Evolutionary conservation across 2,797 vertebrate species (phyloP).

Genomic region (Nannoperca australis): DNA sequence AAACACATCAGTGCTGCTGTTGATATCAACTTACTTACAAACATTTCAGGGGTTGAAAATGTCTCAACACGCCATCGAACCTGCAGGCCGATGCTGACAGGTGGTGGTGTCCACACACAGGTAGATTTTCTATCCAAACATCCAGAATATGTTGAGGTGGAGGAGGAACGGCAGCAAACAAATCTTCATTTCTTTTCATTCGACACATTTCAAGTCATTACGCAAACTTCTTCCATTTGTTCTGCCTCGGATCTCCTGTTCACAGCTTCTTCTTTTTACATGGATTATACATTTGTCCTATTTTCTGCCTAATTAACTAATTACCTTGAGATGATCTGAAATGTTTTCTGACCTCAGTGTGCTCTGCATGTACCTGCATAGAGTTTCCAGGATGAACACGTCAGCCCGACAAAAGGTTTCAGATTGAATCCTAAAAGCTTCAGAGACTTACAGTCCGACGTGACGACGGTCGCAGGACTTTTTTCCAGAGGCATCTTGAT

Average conservation of each 20-base stretch:
- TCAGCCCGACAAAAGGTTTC: neutral
- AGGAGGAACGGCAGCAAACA: neutral
- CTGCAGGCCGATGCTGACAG: too few relatives aligned
- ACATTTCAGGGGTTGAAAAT: too few relatives aligned
- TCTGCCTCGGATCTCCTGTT: neutral
- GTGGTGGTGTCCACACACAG: too few relatives aligned
- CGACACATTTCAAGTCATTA: neutral
- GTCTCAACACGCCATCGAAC: too few relatives aligned
- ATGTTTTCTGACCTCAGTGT: neutral
- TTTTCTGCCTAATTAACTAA: neutral
- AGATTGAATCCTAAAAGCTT: slow-evolving; percentile 3
- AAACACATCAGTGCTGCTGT: too few relatives aligned
- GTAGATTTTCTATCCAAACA: neutral
- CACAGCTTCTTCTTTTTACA: neutral
- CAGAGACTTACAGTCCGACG: neutral
- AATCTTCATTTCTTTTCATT: neutral
- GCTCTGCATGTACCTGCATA: neutral
- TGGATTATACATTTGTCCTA: neutral
- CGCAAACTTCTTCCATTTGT: neutral
- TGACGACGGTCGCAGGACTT: neutral
- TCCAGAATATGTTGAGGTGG: neutral
- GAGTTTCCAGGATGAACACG: neutral
- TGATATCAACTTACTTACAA: too few relatives aligned
- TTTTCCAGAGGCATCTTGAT: neutral
- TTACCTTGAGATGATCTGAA: neutral